Evolutionary conservation across 2,797 vertebrate genomes (phyloP), one percentile per base, ranked within the genome.

Genomic region (Sarcoramphus papa): DNA sequence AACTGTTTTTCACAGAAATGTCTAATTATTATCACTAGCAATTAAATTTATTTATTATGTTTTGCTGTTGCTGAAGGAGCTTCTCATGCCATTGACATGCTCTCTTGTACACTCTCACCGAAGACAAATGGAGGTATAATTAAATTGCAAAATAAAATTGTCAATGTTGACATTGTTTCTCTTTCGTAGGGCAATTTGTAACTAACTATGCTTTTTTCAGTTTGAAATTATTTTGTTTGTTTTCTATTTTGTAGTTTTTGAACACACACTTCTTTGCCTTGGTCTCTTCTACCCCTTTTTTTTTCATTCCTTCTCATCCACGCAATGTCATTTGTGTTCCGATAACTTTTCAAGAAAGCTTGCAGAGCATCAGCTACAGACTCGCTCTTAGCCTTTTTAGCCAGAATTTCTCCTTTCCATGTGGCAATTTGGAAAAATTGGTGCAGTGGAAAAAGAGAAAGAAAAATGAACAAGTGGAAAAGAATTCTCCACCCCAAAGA

Each of bases 21-120:
- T 88, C 96, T 96, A 90, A 93, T 96, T 96, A 97, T 96, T 96
- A 92, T 93, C 54, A 90, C 65, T 86, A 67, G 82, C 85, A 95
- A 91, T 96, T 85, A 92, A 94, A 95, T 88, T 93, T 92, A 95
- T 95, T 96, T 95, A 91, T 95, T 95, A 37, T 90, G 85, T 67
- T 93, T 92, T 95, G 79, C 82, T 75, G n/a, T 83, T 78, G 75
- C 91, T 78, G 85, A 63, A 95, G 86, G 68, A 91, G 35, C 9
- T 91, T 93, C 85, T 88, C 92, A 59, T 84, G 53, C 62, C 65
- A 94, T 64, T 92, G 93, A 83, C 54, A 1, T 63, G 25, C 37
- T 91, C 48, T 75, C 75, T 80, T 78, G 85, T 90, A 88, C 15
- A 5, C 11, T 76, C 45, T 90, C 41, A 24, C 40, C 54, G 86